phyloP scores from a whole-genome alignment of 1,140 invertebrate species.

The Drosophila hydei region DNA sequence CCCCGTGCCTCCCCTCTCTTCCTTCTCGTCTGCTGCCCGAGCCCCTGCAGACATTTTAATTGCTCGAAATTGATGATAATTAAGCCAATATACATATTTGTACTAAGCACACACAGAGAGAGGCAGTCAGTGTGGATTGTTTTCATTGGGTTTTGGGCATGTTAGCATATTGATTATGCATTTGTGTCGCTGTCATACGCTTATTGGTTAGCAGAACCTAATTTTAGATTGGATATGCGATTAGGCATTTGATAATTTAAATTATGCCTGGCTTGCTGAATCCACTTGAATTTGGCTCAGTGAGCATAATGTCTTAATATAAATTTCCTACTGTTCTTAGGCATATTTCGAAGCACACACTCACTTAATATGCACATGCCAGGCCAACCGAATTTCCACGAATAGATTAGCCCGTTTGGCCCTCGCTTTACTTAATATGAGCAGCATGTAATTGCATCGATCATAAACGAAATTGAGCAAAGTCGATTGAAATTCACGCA shows the following conservation, averaged over 20 bases:
- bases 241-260: conserved; percentile 35
- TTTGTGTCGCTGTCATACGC: conserved; percentile 58
- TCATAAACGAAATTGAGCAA: conserved; percentile 46
- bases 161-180: conserved; percentile 71
- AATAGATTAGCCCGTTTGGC: conserved; percentile 15
- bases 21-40: conserved; percentile 2
- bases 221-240: conserved; percentile 43
- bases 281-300: neutral
- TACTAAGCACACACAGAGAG: conserved; percentile 21
- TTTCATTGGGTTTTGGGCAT: conserved; percentile 58
- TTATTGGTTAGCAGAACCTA: conserved; percentile 39
- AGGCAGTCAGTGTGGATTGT: conserved; percentile 39
- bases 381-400: neutral
- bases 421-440: conserved; percentile 55
- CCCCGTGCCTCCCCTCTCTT: too few relatives aligned
- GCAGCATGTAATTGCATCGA: conserved; percentile 38
- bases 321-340: neutral
- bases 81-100: conserved; percentile 80
- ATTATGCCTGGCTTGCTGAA: conserved; percentile 12
- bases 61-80: conserved; percentile 80
- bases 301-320: neutral
- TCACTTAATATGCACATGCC: neutral
- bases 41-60: conserved; percentile 71
- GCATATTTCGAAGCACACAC: too few relatives aligned
- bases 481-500: conserved; percentile 45